Percentiles rank a stretch among this genome's conserved stretches.
phyloP scores from a whole-genome alignment of 2,888 invertebrate genomes.

The Thumatha senex region DNA sequence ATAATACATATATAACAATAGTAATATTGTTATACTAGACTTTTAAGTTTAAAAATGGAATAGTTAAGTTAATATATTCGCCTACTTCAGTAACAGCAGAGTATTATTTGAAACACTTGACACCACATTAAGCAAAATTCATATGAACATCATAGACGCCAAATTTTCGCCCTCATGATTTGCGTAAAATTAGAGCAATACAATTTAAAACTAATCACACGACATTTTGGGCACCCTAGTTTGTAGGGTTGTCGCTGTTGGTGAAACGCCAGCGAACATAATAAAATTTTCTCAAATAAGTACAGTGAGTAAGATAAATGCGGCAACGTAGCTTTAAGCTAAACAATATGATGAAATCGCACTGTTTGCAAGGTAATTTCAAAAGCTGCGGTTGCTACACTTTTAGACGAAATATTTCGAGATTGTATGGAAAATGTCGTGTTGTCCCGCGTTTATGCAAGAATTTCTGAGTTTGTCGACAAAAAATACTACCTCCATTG shows the following conservation, averaged over 20 bases:
- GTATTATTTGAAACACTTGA: constrained; percentile 5
- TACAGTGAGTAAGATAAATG: constrained; percentile 49
- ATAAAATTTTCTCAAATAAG: constrained; percentile 62
- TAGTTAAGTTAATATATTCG: not conserved
- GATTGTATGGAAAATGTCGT: constrained; percentile 13
- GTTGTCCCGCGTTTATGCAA: constrained; percentile 13
- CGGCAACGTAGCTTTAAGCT: constrained; percentile 28
- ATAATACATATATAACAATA: too few relatives aligned
- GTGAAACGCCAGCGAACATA: constrained; percentile 56
- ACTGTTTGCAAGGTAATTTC: constrained; percentile 56
- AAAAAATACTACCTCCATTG: constrained; percentile 20
- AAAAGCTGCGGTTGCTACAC: constrained; percentile 32
- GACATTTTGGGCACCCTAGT: constrained; percentile 23
- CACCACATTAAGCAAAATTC: constrained; percentile 5
- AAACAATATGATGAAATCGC: constrained; percentile 48
- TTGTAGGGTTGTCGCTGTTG: constrained; percentile 10
- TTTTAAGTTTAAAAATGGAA: too few relatives aligned
- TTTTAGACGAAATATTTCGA: constrained; percentile 17
- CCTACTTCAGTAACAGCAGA: too few relatives aligned
- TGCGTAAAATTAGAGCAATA: constrained; percentile 39
- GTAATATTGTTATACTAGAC: too few relatives aligned
- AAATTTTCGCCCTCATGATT: constrained; percentile 26
- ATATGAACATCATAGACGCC: constrained; percentile 21
- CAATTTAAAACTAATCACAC: constrained; percentile 46
- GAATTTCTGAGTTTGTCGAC: constrained; percentile 24